These are phyloP conservation scores for Antheraea yamamai DNA, from an alignment of 2,888 invertebrate species.

Conservation along the genomic window DNA sequence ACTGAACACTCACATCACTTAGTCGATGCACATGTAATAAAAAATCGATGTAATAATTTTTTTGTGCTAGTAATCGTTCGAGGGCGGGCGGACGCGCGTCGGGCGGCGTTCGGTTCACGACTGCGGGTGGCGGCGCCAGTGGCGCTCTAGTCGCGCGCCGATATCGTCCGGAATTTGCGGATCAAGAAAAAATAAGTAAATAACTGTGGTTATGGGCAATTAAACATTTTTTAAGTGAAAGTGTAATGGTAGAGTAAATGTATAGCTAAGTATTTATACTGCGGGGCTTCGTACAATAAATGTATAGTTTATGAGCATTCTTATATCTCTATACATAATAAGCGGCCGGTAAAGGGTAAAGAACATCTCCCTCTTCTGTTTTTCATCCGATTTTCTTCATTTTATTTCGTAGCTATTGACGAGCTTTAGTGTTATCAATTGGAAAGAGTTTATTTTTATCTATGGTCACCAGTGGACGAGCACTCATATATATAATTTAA, in stretches of 20 bases:
- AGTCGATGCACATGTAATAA: slow-evolving; percentile 12
- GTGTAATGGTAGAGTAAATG: not conserved
- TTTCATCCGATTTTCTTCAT: too few relatives aligned
- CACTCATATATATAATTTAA: too few relatives aligned
- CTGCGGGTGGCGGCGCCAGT: slow-evolving; percentile 18
- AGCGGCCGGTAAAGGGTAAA: too few relatives aligned
- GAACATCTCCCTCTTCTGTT: too few relatives aligned
- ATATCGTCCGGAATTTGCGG: slow-evolving; percentile 13
- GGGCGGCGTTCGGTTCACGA: slow-evolving; percentile 16
- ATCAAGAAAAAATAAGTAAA: slow-evolving; percentile 12
- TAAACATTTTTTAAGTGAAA: not conserved
- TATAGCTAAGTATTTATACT: too few relatives aligned
- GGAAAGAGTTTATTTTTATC: too few relatives aligned
- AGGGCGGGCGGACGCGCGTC: slow-evolving; percentile 11
- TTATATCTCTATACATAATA: too few relatives aligned
- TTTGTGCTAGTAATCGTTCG: slow-evolving; percentile 6
- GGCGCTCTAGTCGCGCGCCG: slow-evolving; percentile 21
- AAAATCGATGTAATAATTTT: slow-evolving; percentile 14
- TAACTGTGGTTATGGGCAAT: not conserved
- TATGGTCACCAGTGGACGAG: too few relatives aligned
- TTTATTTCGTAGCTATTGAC: too few relatives aligned
- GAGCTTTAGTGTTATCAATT: too few relatives aligned
- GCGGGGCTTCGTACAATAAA: too few relatives aligned
- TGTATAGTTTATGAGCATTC: too few relatives aligned
- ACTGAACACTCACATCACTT: slow-evolving; percentile 14